A percentile compares a stretch with the other conserved stretches of the same genome.
phyloP scores from a whole-genome alignment of 2,888 invertebrate genomes.

The Alentia gelatinosa region DNA sequence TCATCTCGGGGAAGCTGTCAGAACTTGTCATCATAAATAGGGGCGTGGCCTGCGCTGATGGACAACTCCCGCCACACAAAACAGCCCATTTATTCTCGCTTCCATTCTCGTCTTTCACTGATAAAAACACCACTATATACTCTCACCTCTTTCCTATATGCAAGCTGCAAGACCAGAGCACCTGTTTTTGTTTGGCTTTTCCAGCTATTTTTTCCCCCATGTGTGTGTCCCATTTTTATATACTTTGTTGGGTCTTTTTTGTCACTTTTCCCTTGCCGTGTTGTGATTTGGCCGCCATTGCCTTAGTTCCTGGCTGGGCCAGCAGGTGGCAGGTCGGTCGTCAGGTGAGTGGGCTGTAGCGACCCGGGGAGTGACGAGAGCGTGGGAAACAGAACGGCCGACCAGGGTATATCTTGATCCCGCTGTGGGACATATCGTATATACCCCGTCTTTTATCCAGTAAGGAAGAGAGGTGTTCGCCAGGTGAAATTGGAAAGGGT shows the following conservation, averaged over 20 bases:
- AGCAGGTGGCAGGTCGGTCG: background rate
- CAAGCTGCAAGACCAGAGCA: background rate
- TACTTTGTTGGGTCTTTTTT: background rate
- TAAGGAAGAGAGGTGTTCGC: no score
- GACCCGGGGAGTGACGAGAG: background rate
- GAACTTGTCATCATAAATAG: background rate
- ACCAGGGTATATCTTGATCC: background rate
- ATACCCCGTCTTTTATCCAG: no score
- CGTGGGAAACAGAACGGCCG: background rate
- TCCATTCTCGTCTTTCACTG: background rate
- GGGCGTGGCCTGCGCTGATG: background rate
- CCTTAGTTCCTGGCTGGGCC: background rate
- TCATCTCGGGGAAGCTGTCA: background rate
- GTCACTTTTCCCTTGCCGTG: background rate
- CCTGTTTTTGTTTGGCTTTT: background rate
- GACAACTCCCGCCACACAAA: background rate
- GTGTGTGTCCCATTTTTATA: background rate
- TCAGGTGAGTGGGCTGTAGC: background rate
- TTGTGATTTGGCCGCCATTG: background rate
- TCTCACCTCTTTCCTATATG: background rate
- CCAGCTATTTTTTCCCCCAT: background rate
- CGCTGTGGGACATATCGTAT: no score
- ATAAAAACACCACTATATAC: background rate
- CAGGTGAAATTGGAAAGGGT: no score
- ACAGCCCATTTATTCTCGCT: background rate